A percentile compares a stretch with the other conserved stretches of the same genome.
phyloP scores from a whole-genome alignment of 2,888 invertebrate genomes.

The Pollenia griseotomentosa region DNA sequence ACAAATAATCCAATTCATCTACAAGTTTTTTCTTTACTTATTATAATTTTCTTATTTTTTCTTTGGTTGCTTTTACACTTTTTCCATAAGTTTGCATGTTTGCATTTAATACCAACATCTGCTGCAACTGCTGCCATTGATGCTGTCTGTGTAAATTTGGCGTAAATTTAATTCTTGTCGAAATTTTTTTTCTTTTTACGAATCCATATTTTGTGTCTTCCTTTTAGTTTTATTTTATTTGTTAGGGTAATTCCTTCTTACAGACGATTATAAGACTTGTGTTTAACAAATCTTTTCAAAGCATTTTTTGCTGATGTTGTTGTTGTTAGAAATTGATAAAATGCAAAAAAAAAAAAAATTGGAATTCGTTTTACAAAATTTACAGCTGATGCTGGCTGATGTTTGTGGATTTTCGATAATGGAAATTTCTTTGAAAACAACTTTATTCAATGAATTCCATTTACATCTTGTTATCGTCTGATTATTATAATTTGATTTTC shows the following conservation, averaged over 20 bases:
- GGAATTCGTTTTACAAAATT: constrained; percentile 38
- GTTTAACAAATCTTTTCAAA: constrained; percentile 64
- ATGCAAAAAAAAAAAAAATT: constrained; percentile 40
- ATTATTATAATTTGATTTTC: constrained; percentile 78
- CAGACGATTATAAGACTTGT: constrained; percentile 63
- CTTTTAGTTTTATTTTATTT: constrained; percentile 7
- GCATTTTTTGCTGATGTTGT: constrained; percentile 9
- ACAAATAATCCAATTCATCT: constrained; percentile 73
- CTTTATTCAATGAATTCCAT: constrained; percentile 82
- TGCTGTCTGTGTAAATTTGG: constrained; percentile 80
- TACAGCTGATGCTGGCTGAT: constrained; percentile 40
- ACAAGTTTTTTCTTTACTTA: neutral
- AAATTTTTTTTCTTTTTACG: constrained; percentile 11
- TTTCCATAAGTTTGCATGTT: constrained; percentile 49
- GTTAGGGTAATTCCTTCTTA: constrained; percentile 28
- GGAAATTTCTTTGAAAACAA: constrained; percentile 59
- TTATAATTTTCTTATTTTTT: neutral
- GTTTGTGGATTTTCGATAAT: constrained; percentile 58
- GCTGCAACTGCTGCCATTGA: constrained; percentile 51
- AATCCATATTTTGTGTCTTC: constrained; percentile 14
- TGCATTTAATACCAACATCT: constrained; percentile 64
- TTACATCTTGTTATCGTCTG: constrained; percentile 83
- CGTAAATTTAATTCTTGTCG: constrained; percentile 79
- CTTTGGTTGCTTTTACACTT: constrained; percentile 3
- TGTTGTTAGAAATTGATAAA: constrained; percentile 40